These are phyloP conservation scores for Eilema sororculum DNA, from an alignment of 2,888 invertebrate genomes.

Conservation along the genomic window DNA sequence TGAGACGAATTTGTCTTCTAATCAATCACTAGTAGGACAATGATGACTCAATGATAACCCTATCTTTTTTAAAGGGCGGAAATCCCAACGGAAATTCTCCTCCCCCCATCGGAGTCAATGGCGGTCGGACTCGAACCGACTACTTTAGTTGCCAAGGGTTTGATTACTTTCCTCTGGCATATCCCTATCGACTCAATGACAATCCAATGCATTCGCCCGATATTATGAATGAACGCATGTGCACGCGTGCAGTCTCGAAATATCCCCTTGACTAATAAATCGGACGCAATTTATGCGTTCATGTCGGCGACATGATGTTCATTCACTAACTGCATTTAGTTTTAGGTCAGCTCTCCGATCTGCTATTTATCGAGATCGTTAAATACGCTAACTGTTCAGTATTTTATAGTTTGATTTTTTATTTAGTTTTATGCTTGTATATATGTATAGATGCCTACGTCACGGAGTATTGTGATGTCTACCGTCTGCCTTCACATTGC, in stretches of 20 bases:
- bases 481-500: no score
- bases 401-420: background rate
- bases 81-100: no score
- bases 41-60: no score
- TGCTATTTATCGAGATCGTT: conserved; percentile 31
- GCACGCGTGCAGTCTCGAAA: conserved; percentile 67
- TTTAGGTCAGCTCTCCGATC: conserved; percentile 28
- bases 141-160: no score
- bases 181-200: background rate
- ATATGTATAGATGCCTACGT: no score
- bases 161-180: no score
- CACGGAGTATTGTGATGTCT: no score
- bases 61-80: no score
- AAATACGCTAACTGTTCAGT: background rate
- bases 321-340: conserved; percentile 50
- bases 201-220: conserved; percentile 31
- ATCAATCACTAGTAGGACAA: no score
- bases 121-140: no score
- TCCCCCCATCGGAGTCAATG: no score
- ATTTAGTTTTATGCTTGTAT: background rate
- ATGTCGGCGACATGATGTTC: conserved; percentile 54
- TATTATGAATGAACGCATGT: conserved; percentile 73
- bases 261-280: conserved; percentile 60
- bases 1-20: no score
- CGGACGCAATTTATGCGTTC: conserved; percentile 58